Base-by-base conservation (phyloP, 1,140 invertebrate genomes). In the Chymomyza costata region DNA sequence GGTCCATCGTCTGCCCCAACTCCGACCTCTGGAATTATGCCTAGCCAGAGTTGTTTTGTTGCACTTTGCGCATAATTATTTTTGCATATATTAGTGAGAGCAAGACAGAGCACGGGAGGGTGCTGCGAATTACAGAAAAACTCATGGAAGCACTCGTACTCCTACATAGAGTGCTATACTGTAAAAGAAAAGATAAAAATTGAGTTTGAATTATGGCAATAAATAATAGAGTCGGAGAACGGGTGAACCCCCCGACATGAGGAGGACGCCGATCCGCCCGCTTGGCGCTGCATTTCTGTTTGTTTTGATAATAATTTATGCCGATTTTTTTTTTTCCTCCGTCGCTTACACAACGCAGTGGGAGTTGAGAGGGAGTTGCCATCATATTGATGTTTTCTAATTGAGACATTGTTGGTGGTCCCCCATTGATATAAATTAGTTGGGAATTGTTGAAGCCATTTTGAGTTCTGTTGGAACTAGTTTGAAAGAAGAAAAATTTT, bases 61-160 rank as follows among this genome's bases (percentile, higher is more conserved):
- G 73, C 63, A 78, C 67, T 80, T 78, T 71, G 73, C 67, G 73
- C 71, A 78, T 78, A 78, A 78, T 80, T 78, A 78, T 78, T 78
- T 80, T 67, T 80, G 73, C 71, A 78, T 80, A 78, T 80, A 80
- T 80, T 56, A 71, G n/a, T n/a, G n/a, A n/a, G 21, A 25, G 21
- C 57, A 16, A 73, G 54, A 21, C 44, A 28, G 31, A 41, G 21
- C 57, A 16, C 67, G 54, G 19, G 39, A 28, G 31, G 41, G 15
- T 48, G 47, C 21, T 5, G 21, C 73, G 62, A 62, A 71, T 78
- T 78, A 49, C 66, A n/a, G 54, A 56, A 60, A 35, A 50, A 39
- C 28, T 39, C 60, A 17, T n/a, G n/a, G n/a, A n/a, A 70, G 49
- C 58, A 49, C 15, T n/a, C n/a, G n/a, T n/a, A n/a, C n/a, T n/a